A percentile compares a stretch with the other conserved stretches of the same genome.
phyloP scores from a whole-genome alignment of 1,140 invertebrate genomes.

The Stratiolaelaps scimitus region DNA sequence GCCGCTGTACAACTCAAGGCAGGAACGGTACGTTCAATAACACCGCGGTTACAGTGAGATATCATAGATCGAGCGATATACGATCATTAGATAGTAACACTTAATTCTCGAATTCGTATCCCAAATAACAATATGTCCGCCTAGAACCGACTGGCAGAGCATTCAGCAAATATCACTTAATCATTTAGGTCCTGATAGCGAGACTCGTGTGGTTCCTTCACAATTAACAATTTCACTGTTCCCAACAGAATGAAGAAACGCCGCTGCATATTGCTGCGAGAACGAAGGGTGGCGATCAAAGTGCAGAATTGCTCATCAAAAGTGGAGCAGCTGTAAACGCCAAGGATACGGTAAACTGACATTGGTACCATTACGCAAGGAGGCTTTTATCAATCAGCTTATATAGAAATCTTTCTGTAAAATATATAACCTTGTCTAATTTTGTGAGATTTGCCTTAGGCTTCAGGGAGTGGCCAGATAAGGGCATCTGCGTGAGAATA shows the following conservation, averaged over 20 bases:
- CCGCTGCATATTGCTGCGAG: constrained; percentile 88
- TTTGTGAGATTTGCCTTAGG: neutral
- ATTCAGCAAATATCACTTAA: no score
- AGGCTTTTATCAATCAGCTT: no score
- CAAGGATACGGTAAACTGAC: constrained; percentile 41
- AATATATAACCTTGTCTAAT: neutral
- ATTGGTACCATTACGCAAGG: no score
- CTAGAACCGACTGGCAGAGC: no score
- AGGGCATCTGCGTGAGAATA: neutral
- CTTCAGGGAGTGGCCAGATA: neutral
- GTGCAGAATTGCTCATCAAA: constrained; percentile 91
- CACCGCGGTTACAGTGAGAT: no score
- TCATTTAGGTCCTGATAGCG: no score
- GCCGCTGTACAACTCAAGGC: constrained; percentile 90
- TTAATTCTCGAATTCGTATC: no score
- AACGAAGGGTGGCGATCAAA: constrained; percentile 82
- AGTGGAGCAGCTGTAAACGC: constrained; percentile 88
- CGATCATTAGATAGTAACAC: no score
- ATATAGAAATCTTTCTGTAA: no score
- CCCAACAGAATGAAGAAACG: constrained; percentile 55
- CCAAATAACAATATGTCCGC: no score
- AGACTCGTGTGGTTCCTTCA: constrained; percentile 6
- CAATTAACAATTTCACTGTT: constrained; percentile 37
- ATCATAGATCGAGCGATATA: neutral
- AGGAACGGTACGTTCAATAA: constrained; percentile 42